Evolutionary conservation across 2,113 vertebrate species (phyloP), one percentile per base, ranked within the genome.

Genomic region (Rana temporaria): DNA sequence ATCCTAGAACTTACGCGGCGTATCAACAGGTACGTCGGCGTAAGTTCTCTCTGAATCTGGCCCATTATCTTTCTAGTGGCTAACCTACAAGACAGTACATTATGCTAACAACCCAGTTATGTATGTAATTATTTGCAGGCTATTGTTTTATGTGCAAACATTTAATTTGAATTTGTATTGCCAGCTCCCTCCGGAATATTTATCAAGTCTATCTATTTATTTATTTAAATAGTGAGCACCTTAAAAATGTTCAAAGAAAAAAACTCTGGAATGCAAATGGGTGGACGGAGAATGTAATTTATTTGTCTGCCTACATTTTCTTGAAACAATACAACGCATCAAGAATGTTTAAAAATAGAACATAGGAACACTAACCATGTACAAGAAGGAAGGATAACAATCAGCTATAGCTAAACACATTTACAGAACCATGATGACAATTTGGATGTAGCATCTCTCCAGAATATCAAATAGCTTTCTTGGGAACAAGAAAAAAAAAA

Each of bases 381-480:
- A 14, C 59, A 32, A 7, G 19, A 5, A 60, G 52, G 71, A 74
- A 74, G 30, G 30, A 59, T 74, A 60, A 74, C 71, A 60, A 74
- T 74, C 71, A 38, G 30, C 55, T 74, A 74, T 57, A 60, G 55
- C 71, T 74, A 59, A 74, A 60, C 55, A 38, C 30, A 59, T 59
- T 74, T 74, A 59, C 26, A 59, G 55, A 60, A 34, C 30, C 30
- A 60, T 74, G 71, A 74, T 74, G 71, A 38, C 70, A 74, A 74
- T 74, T 74, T 34, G 59, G 30, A 59, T 38, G 56, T 59, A 38
- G 30, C 59, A 59, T 74, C 71, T 74, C 26, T 60, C 9, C 71
- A 59, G 71, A 74, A 74, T 74, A 74, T 74, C 71, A 74, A 59
- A 38, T 74, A 74, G 70, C 11, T 73, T 59, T 18, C 9, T 60